These are phyloP conservation scores for Brachyistius frenatus DNA, from an alignment of 2,113 vertebrate species.

Conservation along the genomic window DNA sequence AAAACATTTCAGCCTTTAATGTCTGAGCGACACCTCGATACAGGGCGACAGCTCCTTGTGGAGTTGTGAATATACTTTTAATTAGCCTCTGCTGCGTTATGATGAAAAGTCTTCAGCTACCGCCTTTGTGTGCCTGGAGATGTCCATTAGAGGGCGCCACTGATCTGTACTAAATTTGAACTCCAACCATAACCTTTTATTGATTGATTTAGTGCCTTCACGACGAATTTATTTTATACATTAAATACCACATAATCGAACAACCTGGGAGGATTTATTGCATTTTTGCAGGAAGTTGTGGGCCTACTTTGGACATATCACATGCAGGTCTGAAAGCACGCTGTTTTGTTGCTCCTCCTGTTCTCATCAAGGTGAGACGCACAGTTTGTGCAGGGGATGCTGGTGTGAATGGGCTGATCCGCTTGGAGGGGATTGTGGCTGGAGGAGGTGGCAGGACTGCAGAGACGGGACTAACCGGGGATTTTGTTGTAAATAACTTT, in stretches of 20 bases:
- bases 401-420: conserved; percentile 42
- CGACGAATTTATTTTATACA: background rate
- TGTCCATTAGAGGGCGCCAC: conserved; percentile 39
- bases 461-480: background rate
- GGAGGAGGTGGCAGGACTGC: conserved; percentile 28
- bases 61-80: too few relatives aligned
- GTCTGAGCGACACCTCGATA: too few relatives aligned
- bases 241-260: background rate
- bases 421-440: conserved; percentile 30
- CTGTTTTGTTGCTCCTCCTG: conserved; percentile 3
- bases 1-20: too few relatives aligned
- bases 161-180: background rate
- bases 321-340: background rate
- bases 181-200: background rate
- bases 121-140: too few relatives aligned
- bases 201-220: background rate
- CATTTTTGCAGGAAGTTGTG: background rate
- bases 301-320: too few relatives aligned
- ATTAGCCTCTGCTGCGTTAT: too few relatives aligned
- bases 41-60: too few relatives aligned
- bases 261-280: background rate
- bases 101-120: too few relatives aligned
- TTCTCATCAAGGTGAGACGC: conserved; percentile 20
- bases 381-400: conserved; percentile 33
- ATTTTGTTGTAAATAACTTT: background rate